Conservation (phyloP, 2,113 vertebrate species). For the Chloroceryle aenea region DNA sequence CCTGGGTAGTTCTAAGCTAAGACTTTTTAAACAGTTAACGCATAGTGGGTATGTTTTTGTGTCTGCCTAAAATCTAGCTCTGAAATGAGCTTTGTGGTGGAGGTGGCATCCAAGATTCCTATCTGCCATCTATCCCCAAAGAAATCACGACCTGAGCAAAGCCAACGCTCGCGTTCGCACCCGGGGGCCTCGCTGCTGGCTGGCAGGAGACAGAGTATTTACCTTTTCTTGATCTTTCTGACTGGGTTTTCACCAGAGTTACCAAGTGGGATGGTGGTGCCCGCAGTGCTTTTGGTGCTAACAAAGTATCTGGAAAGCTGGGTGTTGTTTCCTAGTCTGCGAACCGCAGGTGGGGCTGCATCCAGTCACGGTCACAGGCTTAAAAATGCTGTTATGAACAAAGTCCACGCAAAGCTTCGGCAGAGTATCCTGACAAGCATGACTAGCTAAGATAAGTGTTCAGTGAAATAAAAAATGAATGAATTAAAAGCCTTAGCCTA, state of each 20-base stretch:
- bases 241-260: not conserved
- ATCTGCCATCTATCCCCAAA: not conserved
- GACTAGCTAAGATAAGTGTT: not conserved
- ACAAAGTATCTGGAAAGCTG: rapidly evolving
- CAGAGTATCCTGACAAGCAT: rapidly evolving
- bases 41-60: not conserved
- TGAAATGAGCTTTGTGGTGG: not conserved
- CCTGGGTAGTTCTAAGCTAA: conserved; percentile 31
- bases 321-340: not conserved
- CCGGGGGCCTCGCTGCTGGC: not conserved
- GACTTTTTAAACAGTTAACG: not conserved
- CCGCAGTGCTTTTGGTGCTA: not conserved
- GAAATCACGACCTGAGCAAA: not conserved
- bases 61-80: not conserved
- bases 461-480: conserved; percentile 15
- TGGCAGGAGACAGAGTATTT: not conserved
- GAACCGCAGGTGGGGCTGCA: not conserved
- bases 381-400: not conserved
- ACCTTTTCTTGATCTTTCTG: not conserved
- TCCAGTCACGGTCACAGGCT: not conserved
- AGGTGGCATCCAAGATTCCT: not conserved
- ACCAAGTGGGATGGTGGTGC: not conserved
- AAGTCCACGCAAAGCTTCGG: not conserved
- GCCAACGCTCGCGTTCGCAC: rapidly evolving
- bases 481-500: not conserved